phyloP scores from a whole-genome alignment of 2,113 vertebrate species.

The Connochaetes taurinus region DNA sequence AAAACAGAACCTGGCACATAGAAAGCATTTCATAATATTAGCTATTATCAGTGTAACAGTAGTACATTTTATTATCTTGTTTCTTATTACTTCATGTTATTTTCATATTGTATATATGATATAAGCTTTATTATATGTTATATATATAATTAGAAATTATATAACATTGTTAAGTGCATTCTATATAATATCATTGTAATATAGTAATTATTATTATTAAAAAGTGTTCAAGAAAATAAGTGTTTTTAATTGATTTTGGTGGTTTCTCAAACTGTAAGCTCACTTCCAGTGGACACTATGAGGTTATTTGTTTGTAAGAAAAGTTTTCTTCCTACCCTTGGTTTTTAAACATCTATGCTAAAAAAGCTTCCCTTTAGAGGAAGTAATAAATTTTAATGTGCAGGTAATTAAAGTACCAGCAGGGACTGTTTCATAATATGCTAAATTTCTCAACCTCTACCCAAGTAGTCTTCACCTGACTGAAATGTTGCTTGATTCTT shows the following conservation, averaged over 20 bases:
- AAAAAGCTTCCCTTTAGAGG: background rate
- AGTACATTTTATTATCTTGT: background rate
- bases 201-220: background rate
- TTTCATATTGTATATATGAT: background rate
- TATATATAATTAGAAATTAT: background rate
- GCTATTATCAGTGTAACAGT: background rate
- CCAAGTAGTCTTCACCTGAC: background rate
- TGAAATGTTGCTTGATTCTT: background rate
- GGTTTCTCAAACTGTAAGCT: background rate
- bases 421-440: background rate
- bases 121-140: background rate
- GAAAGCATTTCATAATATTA: background rate
- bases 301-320: conserved; percentile 7
- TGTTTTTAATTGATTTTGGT: background rate
- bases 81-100: background rate
- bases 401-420: background rate
- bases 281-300: background rate
- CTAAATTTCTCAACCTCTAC: background rate
- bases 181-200: background rate
- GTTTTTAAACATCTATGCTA: background rate
- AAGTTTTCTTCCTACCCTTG: background rate
- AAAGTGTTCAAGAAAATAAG: background rate
- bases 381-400: background rate
- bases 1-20: background rate
- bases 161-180: background rate